phyloP scores from a whole-genome alignment of 2,888 invertebrate species.

The Dryobota labecula region DNA sequence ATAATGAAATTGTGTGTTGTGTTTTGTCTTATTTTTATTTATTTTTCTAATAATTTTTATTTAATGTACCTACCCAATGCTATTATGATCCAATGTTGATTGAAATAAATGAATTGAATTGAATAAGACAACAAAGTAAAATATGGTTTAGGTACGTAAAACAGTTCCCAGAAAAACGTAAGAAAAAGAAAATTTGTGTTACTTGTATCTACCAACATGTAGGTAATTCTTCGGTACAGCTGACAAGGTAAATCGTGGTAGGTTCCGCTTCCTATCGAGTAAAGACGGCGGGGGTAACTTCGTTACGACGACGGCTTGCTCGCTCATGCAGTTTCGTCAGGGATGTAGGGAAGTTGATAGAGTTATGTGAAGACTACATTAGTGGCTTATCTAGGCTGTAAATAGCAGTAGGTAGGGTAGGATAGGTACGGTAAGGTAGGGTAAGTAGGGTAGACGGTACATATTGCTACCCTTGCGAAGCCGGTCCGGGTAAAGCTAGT shows the following conservation, averaged over 20 bases:
- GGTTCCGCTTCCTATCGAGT: slow-evolving; percentile 23
- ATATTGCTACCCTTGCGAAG: no score
- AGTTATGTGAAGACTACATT: slow-evolving; percentile 14
- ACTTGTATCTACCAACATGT: background rate
- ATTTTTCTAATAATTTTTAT: no score
- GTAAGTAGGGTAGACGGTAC: no score
- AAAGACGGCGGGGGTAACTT: slow-evolving; percentile 20
- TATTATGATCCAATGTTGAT: no score
- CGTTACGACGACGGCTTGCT: slow-evolving; percentile 28
- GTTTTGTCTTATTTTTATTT: no score
- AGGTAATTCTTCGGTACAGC: background rate
- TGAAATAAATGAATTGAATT: no score
- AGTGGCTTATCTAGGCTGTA: background rate
- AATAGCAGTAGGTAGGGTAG: no score
- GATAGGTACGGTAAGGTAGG: no score
- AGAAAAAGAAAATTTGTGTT: background rate
- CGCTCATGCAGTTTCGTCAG: background rate
- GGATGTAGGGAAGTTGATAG: background rate
- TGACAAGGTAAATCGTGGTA: slow-evolving; percentile 23
- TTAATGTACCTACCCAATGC: no score
- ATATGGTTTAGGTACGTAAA: background rate
- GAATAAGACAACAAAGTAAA: background rate
- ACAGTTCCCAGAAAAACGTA: background rate
- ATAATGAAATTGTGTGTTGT: no score
- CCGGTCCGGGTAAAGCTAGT: no score